phyloP scores from a whole-genome alignment of 2,797 vertebrate genomes.

The Neoniphon sammara region DNA sequence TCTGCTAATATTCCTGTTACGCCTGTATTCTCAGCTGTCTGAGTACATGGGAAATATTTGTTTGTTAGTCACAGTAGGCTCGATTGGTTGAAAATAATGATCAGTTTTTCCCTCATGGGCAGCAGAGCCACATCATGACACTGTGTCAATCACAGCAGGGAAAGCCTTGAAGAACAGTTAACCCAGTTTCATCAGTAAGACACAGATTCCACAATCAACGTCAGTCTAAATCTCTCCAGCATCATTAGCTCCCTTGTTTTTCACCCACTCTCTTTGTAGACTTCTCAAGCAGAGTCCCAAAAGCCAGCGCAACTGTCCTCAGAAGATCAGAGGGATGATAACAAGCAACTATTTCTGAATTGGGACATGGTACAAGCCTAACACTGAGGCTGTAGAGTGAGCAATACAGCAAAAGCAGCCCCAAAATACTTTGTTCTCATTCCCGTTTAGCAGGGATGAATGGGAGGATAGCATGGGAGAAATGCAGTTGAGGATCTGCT shows the following conservation, averaged over 20 bases:
- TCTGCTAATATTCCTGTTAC: background rate
- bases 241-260: conserved; percentile 71
- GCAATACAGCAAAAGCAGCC: conserved; percentile 34
- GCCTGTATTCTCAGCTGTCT: background rate
- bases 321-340: conserved; percentile 78
- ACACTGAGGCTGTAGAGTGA: conserved; percentile 37
- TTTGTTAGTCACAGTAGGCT: conserved; percentile 24
- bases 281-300: conserved; percentile 61
- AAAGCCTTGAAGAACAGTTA: conserved; percentile 39
- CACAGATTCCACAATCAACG: conserved; percentile 38
- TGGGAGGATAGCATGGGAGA: conserved; percentile 11
- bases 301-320: conserved; percentile 67
- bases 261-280: conserved; percentile 61
- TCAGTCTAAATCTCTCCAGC: conserved; percentile 55
- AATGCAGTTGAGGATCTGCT: conserved; percentile 16
- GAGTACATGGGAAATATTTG: conserved; percentile 20
- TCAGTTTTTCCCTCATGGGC: background rate
- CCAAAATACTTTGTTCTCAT: conserved; percentile 68
- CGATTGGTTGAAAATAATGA: conserved; percentile 19
- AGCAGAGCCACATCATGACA: conserved; percentile 6
- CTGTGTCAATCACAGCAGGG: conserved; percentile 20
- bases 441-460: conserved; percentile 56
- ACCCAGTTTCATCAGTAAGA: conserved; percentile 53
- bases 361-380: conserved; percentile 57
- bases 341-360: conserved; percentile 78